These are phyloP conservation scores for Andricus grossulariae DNA, from an alignment of 1,140 invertebrate genomes.

Conservation along the genomic window DNA sequence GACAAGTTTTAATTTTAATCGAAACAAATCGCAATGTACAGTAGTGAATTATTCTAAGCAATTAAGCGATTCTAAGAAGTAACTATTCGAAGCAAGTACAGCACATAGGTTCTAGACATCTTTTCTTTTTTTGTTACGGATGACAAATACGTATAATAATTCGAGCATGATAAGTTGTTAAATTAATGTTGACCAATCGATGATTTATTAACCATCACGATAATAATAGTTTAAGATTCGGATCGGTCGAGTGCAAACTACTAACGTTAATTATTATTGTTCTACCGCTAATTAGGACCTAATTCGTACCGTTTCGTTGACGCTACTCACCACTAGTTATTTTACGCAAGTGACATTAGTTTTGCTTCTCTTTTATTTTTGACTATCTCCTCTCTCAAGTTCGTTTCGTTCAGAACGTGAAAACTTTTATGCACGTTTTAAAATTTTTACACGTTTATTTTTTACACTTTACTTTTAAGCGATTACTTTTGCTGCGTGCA, in stretches of 20 bases:
- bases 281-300: not conserved
- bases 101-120: conserved; percentile 16
- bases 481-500: not conserved
- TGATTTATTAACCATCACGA: conserved; percentile 9
- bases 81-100: conserved; percentile 13
- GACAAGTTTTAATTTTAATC: conserved; percentile 13
- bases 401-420: not conserved
- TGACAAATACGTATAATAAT: conserved; percentile 10
- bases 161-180: conserved; percentile 22
- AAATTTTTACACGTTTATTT: not conserved
- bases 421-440: not conserved
- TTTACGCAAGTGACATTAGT: conserved; percentile 16
- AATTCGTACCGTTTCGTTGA: not conserved
- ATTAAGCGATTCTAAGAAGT: not conserved
- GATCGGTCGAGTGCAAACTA: conserved; percentile 11
- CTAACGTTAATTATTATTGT: conserved; percentile 26
- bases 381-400: not conserved
- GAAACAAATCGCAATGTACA: conserved; percentile 25
- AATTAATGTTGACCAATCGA: conserved; percentile 22
- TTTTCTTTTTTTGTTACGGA: conserved; percentile 2
- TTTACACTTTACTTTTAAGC: not conserved
- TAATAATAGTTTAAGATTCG: not conserved
- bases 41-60: conserved; percentile 29
- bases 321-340: conserved; percentile 29
- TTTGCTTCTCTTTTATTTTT: conserved; percentile 7